A percentile compares a stretch with the other conserved stretches of the same genome.
Conservation (phyloP, 23 tunicate species). For the Aplidium turbinatum region DNA sequence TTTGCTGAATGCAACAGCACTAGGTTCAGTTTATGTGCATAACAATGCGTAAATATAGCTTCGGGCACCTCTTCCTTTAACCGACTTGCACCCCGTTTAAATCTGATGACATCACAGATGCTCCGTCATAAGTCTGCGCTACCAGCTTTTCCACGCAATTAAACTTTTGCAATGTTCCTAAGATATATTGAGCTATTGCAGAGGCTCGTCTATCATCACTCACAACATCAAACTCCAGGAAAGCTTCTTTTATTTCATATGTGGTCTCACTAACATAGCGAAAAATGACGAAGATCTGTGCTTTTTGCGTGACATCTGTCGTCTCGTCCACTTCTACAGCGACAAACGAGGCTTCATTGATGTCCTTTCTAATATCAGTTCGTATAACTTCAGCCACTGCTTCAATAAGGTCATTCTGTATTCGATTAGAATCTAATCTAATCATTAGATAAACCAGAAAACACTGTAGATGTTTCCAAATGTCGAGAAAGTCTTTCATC, state of each 20-base stretch:
- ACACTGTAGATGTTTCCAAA: too few species aligned
- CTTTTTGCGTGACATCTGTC: slow-evolving; percentile 26
- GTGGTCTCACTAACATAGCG: slow-evolving; percentile 13
- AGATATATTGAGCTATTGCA: slow-evolving; percentile 10
- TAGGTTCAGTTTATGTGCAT: slow-evolving; percentile 14
- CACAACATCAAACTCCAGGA: slow-evolving; percentile 2
- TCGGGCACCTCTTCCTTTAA: background rate
- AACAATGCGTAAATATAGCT: slow-evolving; percentile 2
- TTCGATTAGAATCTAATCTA: too few species aligned
- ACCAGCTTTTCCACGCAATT: slow-evolving; percentile 16
- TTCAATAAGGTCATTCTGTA: slow-evolving; percentile 28
- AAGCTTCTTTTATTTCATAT: slow-evolving; percentile 17
- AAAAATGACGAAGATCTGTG: slow-evolving; percentile 12
- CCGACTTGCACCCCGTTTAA: slow-evolving; percentile 4
- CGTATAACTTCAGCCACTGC: too few species aligned
- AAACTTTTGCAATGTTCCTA: background rate
- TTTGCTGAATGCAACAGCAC: slow-evolving; percentile 16
- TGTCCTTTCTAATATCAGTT: slow-evolving; percentile 18
- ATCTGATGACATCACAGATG: slow-evolving; percentile 22
- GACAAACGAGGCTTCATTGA: slow-evolving; percentile 16
- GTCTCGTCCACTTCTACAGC: slow-evolving; percentile 21
- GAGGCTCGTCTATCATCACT: slow-evolving; percentile 11
- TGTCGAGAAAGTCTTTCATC: too few species aligned
- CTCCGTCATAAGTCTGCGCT: slow-evolving; percentile 30
- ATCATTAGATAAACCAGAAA: slow-evolving; percentile 21